A percentile compares a stretch with the other conserved stretches of the same genome.
Conservation (phyloP, 2,797 vertebrate genomes). For the Hydrolagus colliei region DNA sequence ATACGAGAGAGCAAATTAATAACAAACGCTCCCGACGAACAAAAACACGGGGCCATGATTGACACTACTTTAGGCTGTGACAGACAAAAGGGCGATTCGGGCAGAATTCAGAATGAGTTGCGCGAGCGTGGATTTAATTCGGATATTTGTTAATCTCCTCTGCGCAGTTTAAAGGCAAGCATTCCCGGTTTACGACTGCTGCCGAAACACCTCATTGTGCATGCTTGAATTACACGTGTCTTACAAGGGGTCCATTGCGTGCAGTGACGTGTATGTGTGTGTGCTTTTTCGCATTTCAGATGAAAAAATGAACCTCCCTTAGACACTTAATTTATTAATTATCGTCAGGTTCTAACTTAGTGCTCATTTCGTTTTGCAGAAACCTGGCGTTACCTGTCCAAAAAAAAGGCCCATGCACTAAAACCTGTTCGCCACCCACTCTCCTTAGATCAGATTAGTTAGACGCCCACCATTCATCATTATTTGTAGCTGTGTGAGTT, state of each 20-base stretch:
- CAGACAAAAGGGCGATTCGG: slow-evolving; percentile 70
- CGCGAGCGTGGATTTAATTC: slow-evolving; percentile 67
- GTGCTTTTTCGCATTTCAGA: background rate
- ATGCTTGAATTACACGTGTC: slow-evolving; percentile 12
- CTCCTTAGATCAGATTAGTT: too few relatives aligned
- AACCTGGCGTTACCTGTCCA: background rate
- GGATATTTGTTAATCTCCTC: slow-evolving; percentile 63
- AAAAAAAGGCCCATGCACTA: background rate
- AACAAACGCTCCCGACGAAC: slow-evolving; percentile 67
- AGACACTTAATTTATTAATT: background rate
- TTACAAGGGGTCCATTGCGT: slow-evolving; percentile 4
- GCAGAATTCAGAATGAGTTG: slow-evolving; percentile 68
- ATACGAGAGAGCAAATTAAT: slow-evolving; percentile 71
- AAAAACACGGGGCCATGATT: slow-evolving; percentile 66
- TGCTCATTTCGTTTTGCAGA: background rate
- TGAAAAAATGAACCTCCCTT: background rate
- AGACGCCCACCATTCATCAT: too few relatives aligned
- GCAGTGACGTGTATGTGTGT: background rate
- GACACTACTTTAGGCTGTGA: slow-evolving; percentile 66
- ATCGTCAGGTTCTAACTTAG: background rate
- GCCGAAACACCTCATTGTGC: slow-evolving; percentile 25
- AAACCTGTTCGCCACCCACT: background rate
- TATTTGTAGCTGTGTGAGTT: too few relatives aligned
- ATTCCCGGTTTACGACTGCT: slow-evolving; percentile 25
- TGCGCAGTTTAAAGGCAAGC: slow-evolving; percentile 22